These are phyloP conservation scores for Drosophila hydei DNA, from an alignment of 1,140 invertebrate genomes.

Conservation along the genomic window DNA sequence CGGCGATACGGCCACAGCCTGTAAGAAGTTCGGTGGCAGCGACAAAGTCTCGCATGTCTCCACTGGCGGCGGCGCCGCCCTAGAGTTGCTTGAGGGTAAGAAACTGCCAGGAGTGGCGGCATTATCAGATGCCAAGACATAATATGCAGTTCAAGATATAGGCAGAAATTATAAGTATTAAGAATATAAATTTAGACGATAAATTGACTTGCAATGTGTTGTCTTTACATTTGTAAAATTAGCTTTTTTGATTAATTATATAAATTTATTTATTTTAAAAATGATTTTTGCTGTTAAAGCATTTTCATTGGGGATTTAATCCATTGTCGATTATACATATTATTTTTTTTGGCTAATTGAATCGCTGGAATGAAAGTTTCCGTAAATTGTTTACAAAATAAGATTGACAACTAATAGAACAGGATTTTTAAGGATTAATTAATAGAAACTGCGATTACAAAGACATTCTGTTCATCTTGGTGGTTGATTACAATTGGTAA, in stretches of 20 bases:
- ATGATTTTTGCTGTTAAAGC: background rate
- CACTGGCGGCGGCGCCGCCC: constrained; percentile 98
- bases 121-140: constrained; percentile 88
- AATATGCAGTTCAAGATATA: too few species aligned
- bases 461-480: constrained; percentile 21
- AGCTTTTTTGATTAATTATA: constrained; percentile 4
- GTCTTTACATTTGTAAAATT: background rate
- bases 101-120: constrained; percentile 95
- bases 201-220: too few species aligned
- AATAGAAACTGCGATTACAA: too few species aligned
- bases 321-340: constrained; percentile 1
- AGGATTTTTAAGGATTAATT: background rate
- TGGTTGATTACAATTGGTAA: constrained; percentile 15
- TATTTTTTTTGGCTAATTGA: constrained; percentile 18
- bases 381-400: constrained; percentile 8
- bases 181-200: too few species aligned
- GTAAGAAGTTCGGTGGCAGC: constrained; percentile 97
- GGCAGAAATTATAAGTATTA: too few species aligned
- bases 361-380: constrained; percentile 17
- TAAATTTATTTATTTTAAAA: constrained; percentile 37
- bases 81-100: constrained; percentile 97
- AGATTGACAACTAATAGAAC: background rate
- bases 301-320: constrained; percentile 8
- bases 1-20: constrained; percentile 99
- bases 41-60: constrained; percentile 99